Evolutionary conservation across 23 tunicate genomes (phyloP), one percentile per base, ranked within the genome.

Genomic region (Ascidia mentula): DNA sequence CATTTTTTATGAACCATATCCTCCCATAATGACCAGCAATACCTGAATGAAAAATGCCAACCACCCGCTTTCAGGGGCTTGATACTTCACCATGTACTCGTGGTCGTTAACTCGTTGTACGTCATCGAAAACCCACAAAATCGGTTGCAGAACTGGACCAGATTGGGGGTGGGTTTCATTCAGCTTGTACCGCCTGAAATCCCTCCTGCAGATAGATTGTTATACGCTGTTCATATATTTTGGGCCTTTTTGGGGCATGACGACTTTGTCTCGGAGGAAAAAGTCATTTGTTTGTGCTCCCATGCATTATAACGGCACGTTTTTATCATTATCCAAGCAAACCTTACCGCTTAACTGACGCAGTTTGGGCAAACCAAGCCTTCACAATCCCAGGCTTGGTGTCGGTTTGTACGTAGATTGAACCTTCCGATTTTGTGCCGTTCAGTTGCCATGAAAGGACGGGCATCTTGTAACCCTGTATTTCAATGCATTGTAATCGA

Each of bases 31-130:
- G n/a, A n/a, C n/a, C n/a, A n/a, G n/a, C n/a, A n/a, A n/a, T n/a
- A 91, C 97, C 87, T 91, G 97, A 60, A 91, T 80, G 73, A 91
- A 91, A 72, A 91, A 91, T 0, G 90, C 97, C 72, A 86, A 74
- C 97, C 97, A 91, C 18, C 94, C 94, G 37, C 60, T 35, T 37
- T 76, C 35, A 15, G 97, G 97, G 24, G 73, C 82, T 22, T 91
- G 77, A 46, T 85, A 83, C 46, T 72, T 35, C 33, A 77, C 97
- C 32, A 78, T 53, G 72, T 91, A 91, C 40, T 86, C 80, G 34
- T 59, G 35, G 42, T 86, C 69, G 0, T 72, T 75, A 37, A 91
- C 59, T 59, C 53, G 34, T 39, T 40, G 77, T 0, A 89, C 97
- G 73, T 69, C 71, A 31, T 53, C 75, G 36, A 65, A 73, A 38